A percentile compares a stretch with the other conserved stretches of the same genome.
Conservation (phyloP, 2,797 vertebrate genomes). For the Pipistrellus pipistrellus region DNA sequence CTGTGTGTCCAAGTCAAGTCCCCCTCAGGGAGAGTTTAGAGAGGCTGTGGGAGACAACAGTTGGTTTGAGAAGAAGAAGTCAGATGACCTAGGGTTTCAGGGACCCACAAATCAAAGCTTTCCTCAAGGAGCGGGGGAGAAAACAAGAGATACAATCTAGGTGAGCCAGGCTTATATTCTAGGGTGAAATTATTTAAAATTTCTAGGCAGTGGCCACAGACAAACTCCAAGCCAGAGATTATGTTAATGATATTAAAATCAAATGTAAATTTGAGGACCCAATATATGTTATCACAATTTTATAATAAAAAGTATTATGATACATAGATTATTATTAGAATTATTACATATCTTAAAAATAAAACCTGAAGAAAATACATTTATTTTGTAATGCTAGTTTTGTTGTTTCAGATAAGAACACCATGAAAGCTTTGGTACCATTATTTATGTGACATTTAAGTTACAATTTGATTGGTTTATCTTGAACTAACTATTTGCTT, state of each 20-base stretch:
- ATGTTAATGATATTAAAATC: background rate
- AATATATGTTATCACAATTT: background rate
- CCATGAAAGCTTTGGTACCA: background rate
- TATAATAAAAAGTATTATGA: background rate
- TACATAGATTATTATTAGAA: background rate
- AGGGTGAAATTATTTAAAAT: background rate
- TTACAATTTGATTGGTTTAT: background rate
- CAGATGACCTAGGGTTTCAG: background rate
- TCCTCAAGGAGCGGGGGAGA: background rate
- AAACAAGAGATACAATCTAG: background rate
- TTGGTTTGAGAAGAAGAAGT: background rate
- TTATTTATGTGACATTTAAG: background rate
- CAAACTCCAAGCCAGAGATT: background rate
- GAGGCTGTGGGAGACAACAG: background rate
- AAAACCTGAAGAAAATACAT: background rate
- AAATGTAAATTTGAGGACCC: background rate
- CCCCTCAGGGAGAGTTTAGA: fast-evolving
- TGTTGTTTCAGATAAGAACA: background rate
- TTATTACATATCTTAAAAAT: background rate
- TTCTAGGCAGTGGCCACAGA: background rate
- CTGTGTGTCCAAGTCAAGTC: background rate
- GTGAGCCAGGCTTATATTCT: background rate
- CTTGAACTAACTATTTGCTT: background rate
- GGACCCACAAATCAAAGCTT: background rate
- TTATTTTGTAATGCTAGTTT: background rate